Evolutionary conservation across 2,888 invertebrate species (phyloP).

Genomic region (Drosophila sordidapex): DNA sequence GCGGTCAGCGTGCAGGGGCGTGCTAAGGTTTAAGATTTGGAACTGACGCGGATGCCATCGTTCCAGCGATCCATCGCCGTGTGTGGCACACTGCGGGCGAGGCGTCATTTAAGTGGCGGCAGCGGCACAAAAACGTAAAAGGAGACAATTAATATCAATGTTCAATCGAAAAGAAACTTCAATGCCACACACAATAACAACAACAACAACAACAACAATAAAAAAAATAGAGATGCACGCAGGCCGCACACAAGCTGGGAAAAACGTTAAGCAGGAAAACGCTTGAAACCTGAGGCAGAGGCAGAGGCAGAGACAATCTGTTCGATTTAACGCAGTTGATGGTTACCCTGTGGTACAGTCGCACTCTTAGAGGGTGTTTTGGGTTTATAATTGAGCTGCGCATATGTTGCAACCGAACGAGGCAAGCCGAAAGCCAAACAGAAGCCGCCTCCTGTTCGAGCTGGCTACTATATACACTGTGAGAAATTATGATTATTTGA

Average conservation of each 20-base stretch:
- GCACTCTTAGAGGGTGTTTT: constrained; percentile 13
- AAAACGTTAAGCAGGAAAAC: constrained; percentile 59
- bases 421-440: constrained; percentile 45
- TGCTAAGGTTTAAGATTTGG: background rate
- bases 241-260: constrained; percentile 29
- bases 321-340: constrained; percentile 16
- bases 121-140: constrained; percentile 41
- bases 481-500: background rate
- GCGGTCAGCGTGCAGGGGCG: constrained; percentile 16
- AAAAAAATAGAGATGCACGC: constrained; percentile 18
- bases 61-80: constrained; percentile 9
- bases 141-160: constrained; percentile 70
- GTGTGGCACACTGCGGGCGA: constrained; percentile 48
- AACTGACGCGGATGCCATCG: constrained; percentile 6
- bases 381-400: constrained; percentile 17
- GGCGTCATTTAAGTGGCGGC: constrained; percentile 32
- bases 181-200: constrained; percentile 39
- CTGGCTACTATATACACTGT: background rate
- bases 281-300: constrained; percentile 54
- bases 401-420: constrained; percentile 24
- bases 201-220: background rate
- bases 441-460: constrained; percentile 10
- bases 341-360: constrained; percentile 18
- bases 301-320: constrained; percentile 34
- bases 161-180: constrained; percentile 54